phyloP scores from a whole-genome alignment of 2,888 invertebrate species.

The Esperia sulphurella region DNA sequence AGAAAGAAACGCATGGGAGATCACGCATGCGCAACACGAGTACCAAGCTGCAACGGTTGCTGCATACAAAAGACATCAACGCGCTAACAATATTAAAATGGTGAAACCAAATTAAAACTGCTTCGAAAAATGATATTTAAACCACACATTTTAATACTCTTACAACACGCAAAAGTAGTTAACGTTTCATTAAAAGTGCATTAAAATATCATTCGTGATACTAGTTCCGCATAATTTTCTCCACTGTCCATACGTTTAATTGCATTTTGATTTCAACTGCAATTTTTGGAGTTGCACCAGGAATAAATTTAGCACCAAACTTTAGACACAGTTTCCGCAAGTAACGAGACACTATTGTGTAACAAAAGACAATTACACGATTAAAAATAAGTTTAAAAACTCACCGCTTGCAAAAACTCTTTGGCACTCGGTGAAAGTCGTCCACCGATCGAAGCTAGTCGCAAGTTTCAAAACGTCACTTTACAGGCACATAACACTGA shows the following conservation, averaged over 20 bases:
- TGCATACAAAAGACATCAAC: constrained; percentile 68
- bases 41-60: constrained; percentile 3
- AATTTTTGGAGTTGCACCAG: not conserved
- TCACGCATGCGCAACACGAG: constrained; percentile 11
- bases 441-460: constrained; percentile 35
- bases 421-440: constrained; percentile 51
- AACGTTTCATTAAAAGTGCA: not conserved
- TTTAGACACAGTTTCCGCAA: constrained; percentile 39
- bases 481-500: constrained; percentile 63
- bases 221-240: constrained; percentile 1
- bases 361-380: constrained; percentile 51
- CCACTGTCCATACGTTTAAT: constrained; percentile 16
- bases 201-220: constrained; percentile 1
- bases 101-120: not conserved
- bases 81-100: constrained; percentile 19
- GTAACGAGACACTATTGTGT: constrained; percentile 44
- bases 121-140: not conserved
- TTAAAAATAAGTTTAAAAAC: constrained; percentile 62
- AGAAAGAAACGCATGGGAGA: constrained; percentile 8
- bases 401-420: constrained; percentile 68
- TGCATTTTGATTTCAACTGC: constrained; percentile 1
- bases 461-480: constrained; percentile 40
- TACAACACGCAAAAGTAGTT: not conserved
- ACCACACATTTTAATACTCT: not conserved
- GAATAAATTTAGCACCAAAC: constrained; percentile 19